phyloP scores from a whole-genome alignment of 1,140 invertebrate genomes.

The Vollenhovia emeryi region DNA sequence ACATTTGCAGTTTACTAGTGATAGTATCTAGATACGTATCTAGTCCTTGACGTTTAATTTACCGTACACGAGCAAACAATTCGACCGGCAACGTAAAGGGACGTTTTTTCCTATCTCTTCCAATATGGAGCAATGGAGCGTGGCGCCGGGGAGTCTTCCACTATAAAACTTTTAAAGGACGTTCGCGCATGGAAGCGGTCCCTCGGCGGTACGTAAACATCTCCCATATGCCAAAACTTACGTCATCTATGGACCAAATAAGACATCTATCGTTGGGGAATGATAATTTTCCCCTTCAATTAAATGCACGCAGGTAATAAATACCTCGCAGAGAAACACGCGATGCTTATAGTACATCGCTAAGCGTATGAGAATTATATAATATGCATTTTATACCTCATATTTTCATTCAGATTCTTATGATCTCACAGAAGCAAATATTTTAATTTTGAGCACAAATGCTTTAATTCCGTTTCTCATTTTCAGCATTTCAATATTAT shows the following conservation, averaged over 20 bases:
- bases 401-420: not conserved
- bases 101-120: slow-evolving; percentile 60
- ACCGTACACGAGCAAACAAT: slow-evolving; percentile 32
- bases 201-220: slow-evolving; percentile 31
- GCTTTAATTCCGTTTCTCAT: not conserved
- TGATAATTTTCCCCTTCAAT: not conserved
- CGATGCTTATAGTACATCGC: not conserved
- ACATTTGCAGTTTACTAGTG: slow-evolving; percentile 48
- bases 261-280: not conserved
- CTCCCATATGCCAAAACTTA: slow-evolving; percentile 33
- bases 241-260: slow-evolving; percentile 5
- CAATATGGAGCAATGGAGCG: slow-evolving; percentile 55
- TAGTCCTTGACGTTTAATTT: slow-evolving; percentile 61
- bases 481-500: not conserved
- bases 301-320: not conserved
- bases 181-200: slow-evolving; percentile 41
- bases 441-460: not conserved
- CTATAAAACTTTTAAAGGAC: slow-evolving; percentile 65
- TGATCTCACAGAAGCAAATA: not conserved
- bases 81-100: slow-evolving; percentile 45
- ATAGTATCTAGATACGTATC: slow-evolving; percentile 34
- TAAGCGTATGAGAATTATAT: not conserved
- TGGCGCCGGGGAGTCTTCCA: slow-evolving; percentile 52
- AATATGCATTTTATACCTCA: not conserved
- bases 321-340: not conserved